Base-by-base conservation (phyloP, 2,113 vertebrate genomes). In the Pardalotus punctatus region DNA sequence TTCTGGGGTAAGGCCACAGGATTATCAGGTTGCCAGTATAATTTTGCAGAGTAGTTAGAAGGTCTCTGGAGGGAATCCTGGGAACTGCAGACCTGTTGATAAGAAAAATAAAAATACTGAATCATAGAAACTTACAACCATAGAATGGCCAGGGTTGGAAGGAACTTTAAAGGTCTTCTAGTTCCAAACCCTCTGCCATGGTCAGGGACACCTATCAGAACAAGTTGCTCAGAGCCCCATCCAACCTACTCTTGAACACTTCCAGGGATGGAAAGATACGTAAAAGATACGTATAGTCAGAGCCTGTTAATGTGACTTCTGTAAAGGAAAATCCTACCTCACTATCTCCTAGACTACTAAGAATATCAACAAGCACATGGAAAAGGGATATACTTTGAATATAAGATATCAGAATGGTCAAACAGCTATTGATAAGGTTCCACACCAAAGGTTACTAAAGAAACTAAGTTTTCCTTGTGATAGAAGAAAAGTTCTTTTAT, bases 381-480 rank as follows among this genome's bases (percentile, higher is more conserved):
- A 47, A 50, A 85, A 86, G 51, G 25, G 9, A 66, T 87, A 62
- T 27, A 38, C 21, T 81, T 70, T 45, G 22, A 89, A 57, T 65
- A 23, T 17, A 57, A 70, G 58, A 42, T 93, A 96, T 61, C 70
- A 76, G 20, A 94, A 64, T 60, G 40, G 70, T 64, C 53, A 81
- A 96, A 94, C 69, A 87, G 10, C 57, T 85, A 71, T 78, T 53
- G 96, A 96, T 97, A 96, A 94, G 15, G 14, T 81, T 91, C 70
- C 29, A 43, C 19, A 56, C 19, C 10, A 61, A 71, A 93, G 43
- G 27, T 89, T 74, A 23, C 31, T 67, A 60, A 56, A 72, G 36
- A 87, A 87, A 58, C 9, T n/a, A 72, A 74, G 33, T 51, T 93
- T 78, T 28, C 94, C 78, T 95, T 91, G 81, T 64, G 61, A 48